Evolutionary conservation across 2,113 vertebrate species (phyloP), one percentile per base, ranked within the genome.

Genomic region (Trichechus manatus): DNA sequence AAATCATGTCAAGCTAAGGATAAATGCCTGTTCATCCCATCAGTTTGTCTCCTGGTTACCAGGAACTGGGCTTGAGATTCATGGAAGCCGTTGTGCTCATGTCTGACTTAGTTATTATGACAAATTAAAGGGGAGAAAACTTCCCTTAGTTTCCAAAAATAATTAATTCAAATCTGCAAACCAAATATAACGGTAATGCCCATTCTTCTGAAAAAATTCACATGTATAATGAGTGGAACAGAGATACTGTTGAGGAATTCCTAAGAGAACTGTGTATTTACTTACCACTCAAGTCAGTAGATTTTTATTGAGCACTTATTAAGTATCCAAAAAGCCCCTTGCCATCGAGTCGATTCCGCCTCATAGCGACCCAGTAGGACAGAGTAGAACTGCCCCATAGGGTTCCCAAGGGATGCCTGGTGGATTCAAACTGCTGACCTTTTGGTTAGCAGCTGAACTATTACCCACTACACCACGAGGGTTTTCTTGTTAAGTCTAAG

Each of bases 181-280:
- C 36, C 2, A 75, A 53, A 81, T 64, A 44, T 31, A 85, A 59
- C 44, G 31, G 15, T 70, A 72, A n/a, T 53, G 22, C 29, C 68
- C 53, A 5, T 86, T 39, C 68, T 88, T n/a, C 63, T 90, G 68
- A 80, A 92, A 96, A 70, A 92, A 90, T 70, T 61, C 64, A 77
- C 72, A 31, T 70, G 31, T 75, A 33, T 78, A 77, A 56, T 39
- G 44, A 72, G 17, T 22, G 63, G 27, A 72, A 85, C 84, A 75
- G 47, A 79, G 93, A 25, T 53, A 29, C 25, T 59, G 2, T 59
- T 75, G 77, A 89, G 74, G 39, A 44, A 64, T 78, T 95, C 53
- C 68, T 64, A 72, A 53, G 33, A 86, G 33, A 79, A 17, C 8
- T 68, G 5, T 42, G 17, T n/a, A 29, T 79, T 82, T 94, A 78